Base-by-base conservation (phyloP, 53 echinoderm and acorn worm species). In the Paracentrotus lividus region DNA sequence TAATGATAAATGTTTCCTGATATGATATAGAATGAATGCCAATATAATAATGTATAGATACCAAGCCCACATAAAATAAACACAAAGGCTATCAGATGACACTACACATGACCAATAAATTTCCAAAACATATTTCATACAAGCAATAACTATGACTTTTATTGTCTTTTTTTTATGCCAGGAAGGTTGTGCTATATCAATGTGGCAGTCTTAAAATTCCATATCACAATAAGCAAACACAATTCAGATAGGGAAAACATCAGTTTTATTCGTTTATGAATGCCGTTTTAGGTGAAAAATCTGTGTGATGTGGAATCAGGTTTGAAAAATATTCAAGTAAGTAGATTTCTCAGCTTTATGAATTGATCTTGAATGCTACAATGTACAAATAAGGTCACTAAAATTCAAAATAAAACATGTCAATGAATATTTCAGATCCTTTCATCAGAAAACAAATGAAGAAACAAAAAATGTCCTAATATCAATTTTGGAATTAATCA, bases 1-100 rank as follows among this genome's bases (percentile, higher is more conserved):
- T 81, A 47, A 81, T 47, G 49, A 40, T 72, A 34, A 81, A 81
- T 81, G 81, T 44, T 81, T 81, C 81, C 81, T 23, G 42, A 8
- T 26, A 81, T 43, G 47, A 78, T 45, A 78, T 24, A 78, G 44
- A 45, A 78, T 12, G 26, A 47, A 47, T n/a, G 81, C 3, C 7
- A 47, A 81, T 76, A 5, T 67, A 0, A n/a, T 36, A 1, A 38
- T 18, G 40, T 18, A 38, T 16, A 13, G 78, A 81, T 47, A 81
- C 49, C 45, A 81, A 16, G 15, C 44, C 81, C n/a, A 23, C 49
- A 81, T 81, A 49, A 81, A 43, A 45, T 26, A 78, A 78, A 78
- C 81, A 78, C 24, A 78, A 45, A n/a, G 44, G 43, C 81, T 47
- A 81, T 81, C 81, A 45, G 24, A 81, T 47, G 47, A 21, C 81